Base-by-base conservation (phyloP, 2,113 vertebrate species). In the Platysteira castanea region DNA sequence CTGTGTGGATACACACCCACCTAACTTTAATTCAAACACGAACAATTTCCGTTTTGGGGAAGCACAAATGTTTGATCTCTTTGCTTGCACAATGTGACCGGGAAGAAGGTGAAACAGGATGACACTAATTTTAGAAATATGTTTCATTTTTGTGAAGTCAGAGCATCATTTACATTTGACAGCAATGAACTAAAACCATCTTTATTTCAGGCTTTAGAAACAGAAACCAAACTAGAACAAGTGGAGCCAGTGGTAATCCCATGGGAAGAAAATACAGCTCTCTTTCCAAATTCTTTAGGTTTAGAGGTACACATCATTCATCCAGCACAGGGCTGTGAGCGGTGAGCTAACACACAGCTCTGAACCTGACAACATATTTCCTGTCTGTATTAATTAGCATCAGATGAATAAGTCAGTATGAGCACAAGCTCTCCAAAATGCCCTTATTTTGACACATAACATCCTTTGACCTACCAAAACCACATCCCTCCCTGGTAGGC, bases 381-480 rank as follows among this genome's bases (percentile, higher is more conserved):
- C 18, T 77, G n/a, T 61, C 91, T 30, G 57, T 59, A 18, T 67
- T 84, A 63, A 89, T 95, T 70, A 75, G 35, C 69, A 26, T 89
- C 89, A 89, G 27, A 16, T 50, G 52, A 74, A 30, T 6, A 50
- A 4, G 33, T 67, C 83, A 16, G 7, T 13, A 13, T 0, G 2
- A 89, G 24, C 47, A 65, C 2, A 6, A 0, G 0, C 28, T 52
- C 68, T 56, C 56, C 21, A 64, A 71, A 71, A 71, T 35, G 13
- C 13, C 17, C 81, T 77, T 65, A 57, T 65, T 94, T 93, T 70
- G 54, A 87, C 46, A 86, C 28, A 39, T 8, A 71, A 14, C 57
- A 47, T 52, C 46, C n/a, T 81, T 44, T 84, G 41, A 82, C 69
- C 74, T 42, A 63, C 8, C 24, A 16, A 67, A 85, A 33, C 1